These are phyloP conservation scores for Cherax quadricarinatus DNA, from an alignment of 1,140 invertebrate genomes.

Conservation along the genomic window DNA sequence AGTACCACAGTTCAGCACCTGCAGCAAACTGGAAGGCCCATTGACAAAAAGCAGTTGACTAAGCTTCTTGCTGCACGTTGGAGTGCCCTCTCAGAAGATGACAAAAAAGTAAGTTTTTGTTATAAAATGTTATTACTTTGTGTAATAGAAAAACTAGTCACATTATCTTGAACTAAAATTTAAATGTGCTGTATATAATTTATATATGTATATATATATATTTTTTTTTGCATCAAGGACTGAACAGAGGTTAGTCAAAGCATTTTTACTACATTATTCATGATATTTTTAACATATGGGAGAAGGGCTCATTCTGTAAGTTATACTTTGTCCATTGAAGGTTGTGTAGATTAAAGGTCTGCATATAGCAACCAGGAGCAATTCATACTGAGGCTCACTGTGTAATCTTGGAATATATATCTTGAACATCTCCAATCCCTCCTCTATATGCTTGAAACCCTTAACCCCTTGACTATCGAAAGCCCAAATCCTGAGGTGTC, in stretches of 20 bases:
- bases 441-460: too few relatives aligned
- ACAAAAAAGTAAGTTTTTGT: slow-evolving; percentile 49
- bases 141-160: too few relatives aligned
- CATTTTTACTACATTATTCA: background rate
- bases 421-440: too few relatives aligned
- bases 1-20: slow-evolving; percentile 23
- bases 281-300: too few relatives aligned
- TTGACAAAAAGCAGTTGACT: slow-evolving; percentile 60
- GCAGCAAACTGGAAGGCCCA: slow-evolving; percentile 27
- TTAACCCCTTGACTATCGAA: too few relatives aligned
- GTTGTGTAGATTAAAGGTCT: too few relatives aligned
- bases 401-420: too few relatives aligned
- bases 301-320: too few relatives aligned
- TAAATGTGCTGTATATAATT: background rate
- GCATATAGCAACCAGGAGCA: too few relatives aligned
- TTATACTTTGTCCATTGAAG: too few relatives aligned
- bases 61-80: slow-evolving; percentile 54
- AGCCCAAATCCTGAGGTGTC: too few relatives aligned
- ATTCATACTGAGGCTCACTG: too few relatives aligned
- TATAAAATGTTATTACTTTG: background rate
- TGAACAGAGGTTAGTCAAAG: slow-evolving; percentile 24
- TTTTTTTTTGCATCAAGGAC: slow-evolving; percentile 37
- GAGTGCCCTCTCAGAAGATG: slow-evolving; percentile 56
- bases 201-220: background rate
- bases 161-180: background rate